Evolutionary conservation across 2,888 invertebrate genomes (phyloP).

Genomic region (Trichogramma evanescens): DNA sequence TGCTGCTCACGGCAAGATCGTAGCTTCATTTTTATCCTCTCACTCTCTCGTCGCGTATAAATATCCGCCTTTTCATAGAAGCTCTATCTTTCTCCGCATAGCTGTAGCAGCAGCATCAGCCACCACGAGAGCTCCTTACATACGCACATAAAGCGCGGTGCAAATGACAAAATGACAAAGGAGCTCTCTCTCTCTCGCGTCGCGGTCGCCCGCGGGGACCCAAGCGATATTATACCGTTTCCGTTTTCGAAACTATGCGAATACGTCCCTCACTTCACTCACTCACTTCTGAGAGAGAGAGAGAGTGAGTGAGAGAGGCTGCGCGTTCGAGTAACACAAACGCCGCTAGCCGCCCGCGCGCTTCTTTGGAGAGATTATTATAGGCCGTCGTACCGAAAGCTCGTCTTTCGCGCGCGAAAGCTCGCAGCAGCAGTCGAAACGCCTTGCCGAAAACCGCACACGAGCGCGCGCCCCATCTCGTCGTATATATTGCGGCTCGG

Average conservation of each 20-base stretch:
- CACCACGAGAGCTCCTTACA: too few species aligned
- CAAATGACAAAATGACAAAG: conserved; percentile 46
- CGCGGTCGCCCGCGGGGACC: conserved; percentile 37
- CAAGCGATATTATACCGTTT: conserved; percentile 44
- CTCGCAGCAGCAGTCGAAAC: neutral
- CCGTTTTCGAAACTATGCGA: conserved; percentile 43
- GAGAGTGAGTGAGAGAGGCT: too few species aligned
- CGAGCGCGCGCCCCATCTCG: neutral
- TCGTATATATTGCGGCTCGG: neutral
- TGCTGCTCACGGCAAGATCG: too few species aligned
- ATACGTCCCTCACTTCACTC: conserved; percentile 1
- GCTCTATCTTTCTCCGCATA: conserved; percentile 6
- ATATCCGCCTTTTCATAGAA: too few species aligned
- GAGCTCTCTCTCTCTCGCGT: conserved; percentile 23
- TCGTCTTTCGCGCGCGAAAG: too few species aligned
- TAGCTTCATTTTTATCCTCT: too few species aligned
- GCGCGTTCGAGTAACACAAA: too few species aligned
- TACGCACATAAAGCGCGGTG: conserved; percentile 6
- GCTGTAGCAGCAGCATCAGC: neutral
- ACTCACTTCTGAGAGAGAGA: neutral
- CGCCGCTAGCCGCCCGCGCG: neutral
- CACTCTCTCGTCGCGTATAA: too few species aligned
- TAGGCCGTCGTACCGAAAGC: too few species aligned
- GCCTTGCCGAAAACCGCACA: conserved; percentile 9
- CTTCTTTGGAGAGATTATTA: too few species aligned